Conservation (phyloP, 2,888 invertebrate species). For the Mycalesis mineus region DNA sequence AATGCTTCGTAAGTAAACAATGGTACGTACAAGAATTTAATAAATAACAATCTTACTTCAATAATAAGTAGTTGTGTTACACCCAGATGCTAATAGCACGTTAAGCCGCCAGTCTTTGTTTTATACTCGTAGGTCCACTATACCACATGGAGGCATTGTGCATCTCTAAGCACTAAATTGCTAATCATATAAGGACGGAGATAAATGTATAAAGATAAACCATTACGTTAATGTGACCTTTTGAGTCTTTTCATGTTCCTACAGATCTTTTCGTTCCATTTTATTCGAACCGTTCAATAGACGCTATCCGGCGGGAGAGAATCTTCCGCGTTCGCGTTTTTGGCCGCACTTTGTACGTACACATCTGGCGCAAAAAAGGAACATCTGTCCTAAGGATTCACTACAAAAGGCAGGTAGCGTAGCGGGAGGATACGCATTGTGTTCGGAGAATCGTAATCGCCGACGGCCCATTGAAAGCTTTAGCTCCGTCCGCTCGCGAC, state of each 20-base stretch:
- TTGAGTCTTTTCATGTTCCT: neutral
- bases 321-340: constrained; percentile 29
- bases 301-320: constrained; percentile 24
- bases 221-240: constrained; percentile 6
- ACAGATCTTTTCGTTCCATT: constrained; percentile 1
- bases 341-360: constrained; percentile 32
- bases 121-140: no score
- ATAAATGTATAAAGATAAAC: neutral
- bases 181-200: no score
- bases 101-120: no score
- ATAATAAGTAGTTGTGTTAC: no score
- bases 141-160: no score
- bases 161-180: no score
- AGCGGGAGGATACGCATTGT: constrained; percentile 32
- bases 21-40: no score
- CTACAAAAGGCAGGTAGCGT: constrained; percentile 45
- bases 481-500: constrained; percentile 22
- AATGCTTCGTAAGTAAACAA: no score
- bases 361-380: constrained; percentile 37
- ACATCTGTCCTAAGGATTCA: constrained; percentile 43
- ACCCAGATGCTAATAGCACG: no score
- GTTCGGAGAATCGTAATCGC: constrained; percentile 31
- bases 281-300: constrained; percentile 30
- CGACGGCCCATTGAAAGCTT: constrained; percentile 33
- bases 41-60: no score